Conservation (phyloP, 1,140 invertebrate species). For the Berghia stephanieae region DNA sequence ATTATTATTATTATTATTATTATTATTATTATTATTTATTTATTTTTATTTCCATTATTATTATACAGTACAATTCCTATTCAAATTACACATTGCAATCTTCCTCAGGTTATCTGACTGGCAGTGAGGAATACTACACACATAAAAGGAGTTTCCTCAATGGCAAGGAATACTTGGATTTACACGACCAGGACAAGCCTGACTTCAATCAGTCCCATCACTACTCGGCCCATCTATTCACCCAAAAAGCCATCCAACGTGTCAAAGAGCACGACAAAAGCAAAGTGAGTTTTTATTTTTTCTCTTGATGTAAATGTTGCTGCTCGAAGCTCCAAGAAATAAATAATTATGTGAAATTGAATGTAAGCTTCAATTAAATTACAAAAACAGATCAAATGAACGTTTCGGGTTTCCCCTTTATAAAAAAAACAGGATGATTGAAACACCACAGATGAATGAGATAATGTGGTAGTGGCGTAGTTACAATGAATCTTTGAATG, state of each 20-base stretch:
- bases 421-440: background rate
- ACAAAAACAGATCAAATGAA: too few relatives aligned
- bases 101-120: slow-evolving; percentile 11
- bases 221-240: slow-evolving; percentile 54
- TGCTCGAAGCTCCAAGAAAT: too few relatives aligned
- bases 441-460: too few relatives aligned
- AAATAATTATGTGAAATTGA: too few relatives aligned
- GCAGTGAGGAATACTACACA: background rate
- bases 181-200: slow-evolving; percentile 36
- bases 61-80: too few relatives aligned
- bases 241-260: slow-evolving; percentile 42
- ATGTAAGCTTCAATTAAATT: too few relatives aligned
- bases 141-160: background rate
- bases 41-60: too few relatives aligned
- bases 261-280: slow-evolving; percentile 42
- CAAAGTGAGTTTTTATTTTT: slow-evolving; percentile 31
- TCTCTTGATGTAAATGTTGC: too few relatives aligned
- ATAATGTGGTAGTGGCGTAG: background rate
- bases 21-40: too few relatives aligned
- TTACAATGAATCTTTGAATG: background rate
- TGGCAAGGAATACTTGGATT: slow-evolving; percentile 32
- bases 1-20: too few relatives aligned
- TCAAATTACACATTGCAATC: too few relatives aligned
- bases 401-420: background rate
- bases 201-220: slow-evolving; percentile 31